Percentiles rank a stretch among this genome's conserved stretches.
phyloP scores from a whole-genome alignment of 2,113 vertebrate genomes.

The Sakesphorus luctuosus region DNA sequence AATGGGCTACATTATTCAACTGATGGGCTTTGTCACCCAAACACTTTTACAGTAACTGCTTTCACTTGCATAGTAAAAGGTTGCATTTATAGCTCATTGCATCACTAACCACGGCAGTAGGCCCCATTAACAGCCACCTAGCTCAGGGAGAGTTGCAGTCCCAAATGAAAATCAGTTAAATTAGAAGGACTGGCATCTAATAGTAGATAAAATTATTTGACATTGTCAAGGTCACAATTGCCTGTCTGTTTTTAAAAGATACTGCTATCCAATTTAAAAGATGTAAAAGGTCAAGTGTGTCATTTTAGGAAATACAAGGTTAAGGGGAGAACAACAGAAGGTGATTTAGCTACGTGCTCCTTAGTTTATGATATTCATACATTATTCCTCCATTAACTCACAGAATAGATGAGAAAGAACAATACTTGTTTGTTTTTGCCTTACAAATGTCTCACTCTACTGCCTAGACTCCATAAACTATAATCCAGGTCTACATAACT shows the following conservation, averaged over 20 bases:
- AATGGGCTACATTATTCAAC: neutral
- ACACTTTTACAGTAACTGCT: slow-evolving; percentile 71
- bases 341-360: slow-evolving; percentile 9
- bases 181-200: slow-evolving; percentile 31
- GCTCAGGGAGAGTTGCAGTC: slow-evolving; percentile 39
- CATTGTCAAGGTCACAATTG: slow-evolving; percentile 43
- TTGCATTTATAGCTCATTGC: slow-evolving; percentile 60
- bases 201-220: slow-evolving; percentile 56
- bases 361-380: slow-evolving; percentile 20
- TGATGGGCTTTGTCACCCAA: slow-evolving; percentile 32
- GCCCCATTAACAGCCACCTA: slow-evolving; percentile 48
- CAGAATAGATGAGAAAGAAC: neutral
- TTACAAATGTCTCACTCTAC: neutral
- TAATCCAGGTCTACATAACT: neutral
- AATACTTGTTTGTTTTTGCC: neutral
- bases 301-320: slow-evolving; percentile 28
- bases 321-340: neutral
- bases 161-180: slow-evolving; percentile 56
- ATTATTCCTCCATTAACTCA: slow-evolving; percentile 30
- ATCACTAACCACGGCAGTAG: neutral
- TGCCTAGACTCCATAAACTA: neutral
- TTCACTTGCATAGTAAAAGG: slow-evolving; percentile 69
- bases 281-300: slow-evolving; percentile 15
- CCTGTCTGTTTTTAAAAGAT: slow-evolving; percentile 25
- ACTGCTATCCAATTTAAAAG: slow-evolving; percentile 57